phyloP scores from a whole-genome alignment of 2,888 invertebrate genomes.

The Conistra vaccinii region DNA sequence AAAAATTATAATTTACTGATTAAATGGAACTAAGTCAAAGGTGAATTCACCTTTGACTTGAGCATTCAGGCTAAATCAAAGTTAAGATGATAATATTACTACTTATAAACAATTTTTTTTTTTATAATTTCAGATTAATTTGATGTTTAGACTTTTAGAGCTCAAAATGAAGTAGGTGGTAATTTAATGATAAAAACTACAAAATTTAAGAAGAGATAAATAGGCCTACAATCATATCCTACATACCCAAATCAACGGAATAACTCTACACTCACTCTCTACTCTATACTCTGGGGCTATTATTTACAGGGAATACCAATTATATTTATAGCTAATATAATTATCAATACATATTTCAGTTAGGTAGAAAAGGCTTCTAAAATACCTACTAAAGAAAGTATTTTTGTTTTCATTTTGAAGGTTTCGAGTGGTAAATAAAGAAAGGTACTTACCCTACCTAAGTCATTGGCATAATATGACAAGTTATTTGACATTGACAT shows the following conservation, averaged over 20 bases:
- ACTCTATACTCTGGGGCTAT: background rate
- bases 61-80: conserved; percentile 9
- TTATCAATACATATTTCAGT: too few species aligned
- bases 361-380: background rate
- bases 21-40: conserved; percentile 20
- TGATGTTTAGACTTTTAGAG: background rate
- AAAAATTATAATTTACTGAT: conserved; percentile 9
- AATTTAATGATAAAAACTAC: background rate
- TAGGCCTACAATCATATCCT: background rate
- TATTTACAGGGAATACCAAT: background rate
- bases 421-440: too few species aligned
- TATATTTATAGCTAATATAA: too few species aligned
- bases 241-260: background rate
- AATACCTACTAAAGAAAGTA: too few species aligned
- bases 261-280: too few species aligned
- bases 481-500: background rate
- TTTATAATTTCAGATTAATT: background rate
- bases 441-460: too few species aligned
- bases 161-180: background rate
- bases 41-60: too few species aligned
- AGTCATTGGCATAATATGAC: too few species aligned
- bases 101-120: background rate
- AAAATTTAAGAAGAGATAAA: background rate
- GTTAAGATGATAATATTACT: background rate
- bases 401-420: too few species aligned